phyloP scores from a whole-genome alignment of 2,113 vertebrate species.

The Ramphastos sulfuratus region DNA sequence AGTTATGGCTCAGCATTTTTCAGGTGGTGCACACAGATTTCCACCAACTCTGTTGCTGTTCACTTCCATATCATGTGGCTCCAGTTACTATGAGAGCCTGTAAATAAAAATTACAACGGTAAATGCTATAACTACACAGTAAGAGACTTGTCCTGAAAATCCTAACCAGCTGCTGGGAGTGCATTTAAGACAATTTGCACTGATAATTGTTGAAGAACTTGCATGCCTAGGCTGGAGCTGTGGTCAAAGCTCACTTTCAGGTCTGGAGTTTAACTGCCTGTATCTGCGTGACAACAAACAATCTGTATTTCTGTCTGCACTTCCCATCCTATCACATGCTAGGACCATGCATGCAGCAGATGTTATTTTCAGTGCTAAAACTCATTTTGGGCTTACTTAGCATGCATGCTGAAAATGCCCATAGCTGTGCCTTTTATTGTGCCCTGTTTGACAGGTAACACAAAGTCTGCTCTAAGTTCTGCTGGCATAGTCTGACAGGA shows the following conservation, averaged over 20 bases:
- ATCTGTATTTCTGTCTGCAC: conserved; percentile 8
- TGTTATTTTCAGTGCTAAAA: conserved; percentile 24
- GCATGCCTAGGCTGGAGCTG: conserved; percentile 11
- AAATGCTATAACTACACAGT: conserved; percentile 48
- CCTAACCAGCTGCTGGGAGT: conserved; percentile 30
- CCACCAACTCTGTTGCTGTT: neutral
- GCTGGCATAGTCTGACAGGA: neutral
- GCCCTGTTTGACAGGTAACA: neutral
- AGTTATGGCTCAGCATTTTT: conserved; percentile 1
- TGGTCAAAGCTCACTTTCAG: conserved; percentile 56
- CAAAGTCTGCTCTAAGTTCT: neutral
- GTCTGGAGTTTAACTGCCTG: neutral
- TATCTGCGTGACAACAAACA: conserved; percentile 24
- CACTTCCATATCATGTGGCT: conserved; percentile 39
- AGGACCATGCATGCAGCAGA: conserved; percentile 6
- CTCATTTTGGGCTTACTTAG: neutral
- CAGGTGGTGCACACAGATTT: neutral
- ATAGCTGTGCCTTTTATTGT: neutral
- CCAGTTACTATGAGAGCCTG: conserved; percentile 35
- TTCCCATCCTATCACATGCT: neutral
- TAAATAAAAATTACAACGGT: conserved; percentile 62
- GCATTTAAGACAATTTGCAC: conserved; percentile 37
- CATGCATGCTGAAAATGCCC: neutral
- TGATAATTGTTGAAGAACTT: conserved; percentile 46
- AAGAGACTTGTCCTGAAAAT: conserved; percentile 54